Conservation (phyloP, 2,888 invertebrate genomes). For the Netelia melanura region DNA sequence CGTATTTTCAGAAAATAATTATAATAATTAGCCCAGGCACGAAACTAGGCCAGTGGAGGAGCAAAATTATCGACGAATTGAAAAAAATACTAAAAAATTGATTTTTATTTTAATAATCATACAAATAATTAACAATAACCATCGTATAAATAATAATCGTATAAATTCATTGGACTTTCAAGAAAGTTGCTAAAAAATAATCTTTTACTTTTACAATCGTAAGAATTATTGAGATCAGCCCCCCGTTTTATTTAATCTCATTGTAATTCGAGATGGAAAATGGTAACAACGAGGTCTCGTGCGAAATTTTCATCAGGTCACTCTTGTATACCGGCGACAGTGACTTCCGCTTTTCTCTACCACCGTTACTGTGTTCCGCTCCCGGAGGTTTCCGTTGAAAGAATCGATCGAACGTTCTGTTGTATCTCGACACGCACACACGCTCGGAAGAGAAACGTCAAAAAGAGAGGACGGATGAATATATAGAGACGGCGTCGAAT, state of each 20-base stretch:
- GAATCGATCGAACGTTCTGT: conserved; percentile 53
- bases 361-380: conserved; percentile 31
- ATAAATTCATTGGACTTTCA: not conserved
- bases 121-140: too few species aligned
- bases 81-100: too few species aligned
- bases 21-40: too few species aligned
- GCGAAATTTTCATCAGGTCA: not conserved
- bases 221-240: not conserved
- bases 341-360: conserved; percentile 55
- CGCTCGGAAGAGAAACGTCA: conserved; percentile 26
- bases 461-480: conserved; percentile 34
- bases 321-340: conserved; percentile 50
- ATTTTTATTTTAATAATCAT: too few species aligned
- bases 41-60: too few species aligned
- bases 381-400: conserved; percentile 35
- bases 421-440: conserved; percentile 18
- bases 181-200: not conserved
- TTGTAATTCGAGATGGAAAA: not conserved
- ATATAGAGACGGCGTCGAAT: not conserved
- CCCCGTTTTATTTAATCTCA: not conserved
- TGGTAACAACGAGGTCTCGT: not conserved
- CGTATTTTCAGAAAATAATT: too few species aligned
- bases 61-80: too few species aligned
- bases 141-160: too few species aligned
- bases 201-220: not conserved